A percentile compares a stretch with the other conserved stretches of the same genome.
phyloP scores from a whole-genome alignment of 2,113 vertebrate species.

The Cottus gobio region DNA sequence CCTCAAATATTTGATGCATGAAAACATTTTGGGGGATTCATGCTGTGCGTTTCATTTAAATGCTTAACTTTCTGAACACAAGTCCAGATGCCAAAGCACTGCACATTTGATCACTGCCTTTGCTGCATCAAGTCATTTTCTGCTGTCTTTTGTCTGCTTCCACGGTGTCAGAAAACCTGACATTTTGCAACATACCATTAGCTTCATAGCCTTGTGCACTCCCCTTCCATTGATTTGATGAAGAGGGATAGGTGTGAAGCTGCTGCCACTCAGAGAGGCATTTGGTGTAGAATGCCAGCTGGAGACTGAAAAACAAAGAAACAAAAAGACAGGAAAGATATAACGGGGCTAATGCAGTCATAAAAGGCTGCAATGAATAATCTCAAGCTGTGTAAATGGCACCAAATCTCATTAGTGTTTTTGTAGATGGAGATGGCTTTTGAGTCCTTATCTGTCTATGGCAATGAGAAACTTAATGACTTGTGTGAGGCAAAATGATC shows the following conservation, averaged over 20 bases:
- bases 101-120: conserved; percentile 8
- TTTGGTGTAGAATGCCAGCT: conserved; percentile 5
- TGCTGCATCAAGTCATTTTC: conserved; percentile 24
- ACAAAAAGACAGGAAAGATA: conserved; percentile 20
- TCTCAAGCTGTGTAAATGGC: conserved; percentile 63
- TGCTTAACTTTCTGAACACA: neutral
- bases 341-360: conserved; percentile 16
- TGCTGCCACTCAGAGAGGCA: conserved; percentile 42
- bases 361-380: conserved; percentile 51
- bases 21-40: neutral
- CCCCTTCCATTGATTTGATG: conserved; percentile 48
- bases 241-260: conserved; percentile 49
- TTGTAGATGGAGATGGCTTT: conserved; percentile 48
- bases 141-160: conserved; percentile 24
- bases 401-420: conserved; percentile 58
- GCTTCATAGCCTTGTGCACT: conserved; percentile 25
- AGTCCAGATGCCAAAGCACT: neutral
- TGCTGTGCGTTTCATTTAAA: neutral
- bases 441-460: conserved; percentile 43
- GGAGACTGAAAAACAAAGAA: conserved; percentile 36
- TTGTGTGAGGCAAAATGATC: conserved; percentile 57
- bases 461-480: conserved; percentile 62
- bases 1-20: neutral
- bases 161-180: conserved; percentile 28
- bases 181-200: conserved; percentile 52